Evolutionary conservation across 2,888 invertebrate genomes (phyloP).

Genomic region (Drosophila lutescens): DNA sequence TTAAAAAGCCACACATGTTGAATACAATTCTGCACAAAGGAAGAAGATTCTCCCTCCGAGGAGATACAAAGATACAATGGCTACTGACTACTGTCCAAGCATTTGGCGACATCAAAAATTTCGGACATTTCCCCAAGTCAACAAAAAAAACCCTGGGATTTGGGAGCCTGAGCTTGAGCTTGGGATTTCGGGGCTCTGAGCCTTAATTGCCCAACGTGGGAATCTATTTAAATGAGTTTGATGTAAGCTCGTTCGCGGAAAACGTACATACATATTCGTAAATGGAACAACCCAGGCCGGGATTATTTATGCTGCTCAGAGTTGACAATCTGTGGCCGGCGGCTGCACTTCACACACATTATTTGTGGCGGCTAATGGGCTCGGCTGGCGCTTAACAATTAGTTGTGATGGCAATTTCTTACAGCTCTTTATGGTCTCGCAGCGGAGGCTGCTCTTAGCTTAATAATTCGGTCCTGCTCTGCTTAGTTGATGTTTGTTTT

Average conservation of each 20-base stretch:
- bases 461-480: slow-evolving; percentile 16
- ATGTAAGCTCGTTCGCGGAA: slow-evolving; percentile 56
- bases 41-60: slow-evolving; percentile 10
- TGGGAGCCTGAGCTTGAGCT: slow-evolving; percentile 22
- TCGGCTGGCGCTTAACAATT: slow-evolving; percentile 74
- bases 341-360: slow-evolving; percentile 50
- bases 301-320: slow-evolving; percentile 31
- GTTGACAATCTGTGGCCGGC: slow-evolving; percentile 43
- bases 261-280: slow-evolving; percentile 11
- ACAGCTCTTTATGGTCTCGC: slow-evolving; percentile 40
- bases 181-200: slow-evolving; percentile 39
- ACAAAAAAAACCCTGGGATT: not conserved
- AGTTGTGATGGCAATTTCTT: slow-evolving; percentile 58
- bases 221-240: slow-evolving; percentile 69
- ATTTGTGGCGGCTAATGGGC: slow-evolving; percentile 57
- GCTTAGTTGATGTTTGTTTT: slow-evolving; percentile 54
- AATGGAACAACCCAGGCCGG: slow-evolving; percentile 23
- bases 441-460: slow-evolving; percentile 2
- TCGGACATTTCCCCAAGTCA: slow-evolving; percentile 59
- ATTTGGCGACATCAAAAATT: slow-evolving; percentile 51
- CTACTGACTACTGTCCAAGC: not conserved
- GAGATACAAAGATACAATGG: slow-evolving; percentile 35
- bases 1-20: slow-evolving; percentile 80
- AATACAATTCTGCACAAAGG: slow-evolving; percentile 51
- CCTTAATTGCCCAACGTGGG: slow-evolving; percentile 76